Percentiles rank a stretch among this genome's conserved stretches.
phyloP scores from a whole-genome alignment of 2,797 vertebrate genomes.

The Oryzias sinensis region DNA sequence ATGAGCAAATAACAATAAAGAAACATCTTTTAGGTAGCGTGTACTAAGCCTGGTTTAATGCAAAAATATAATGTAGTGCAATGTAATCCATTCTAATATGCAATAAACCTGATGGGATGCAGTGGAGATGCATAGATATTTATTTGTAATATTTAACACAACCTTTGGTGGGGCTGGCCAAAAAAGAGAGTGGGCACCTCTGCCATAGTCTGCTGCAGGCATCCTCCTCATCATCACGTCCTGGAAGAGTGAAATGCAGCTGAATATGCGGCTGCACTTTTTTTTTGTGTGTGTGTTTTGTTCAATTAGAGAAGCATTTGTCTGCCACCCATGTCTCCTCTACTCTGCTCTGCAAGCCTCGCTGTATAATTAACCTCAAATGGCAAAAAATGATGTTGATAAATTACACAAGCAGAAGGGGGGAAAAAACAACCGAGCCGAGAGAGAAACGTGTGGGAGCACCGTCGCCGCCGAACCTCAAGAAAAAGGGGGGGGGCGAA shows the following conservation, averaged over 20 bases:
- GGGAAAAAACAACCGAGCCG: slow-evolving; percentile 61
- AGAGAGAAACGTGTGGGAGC: slow-evolving; percentile 86
- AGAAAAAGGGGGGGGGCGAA: slow-evolving; percentile 33
- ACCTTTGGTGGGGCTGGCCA: too few relatives aligned
- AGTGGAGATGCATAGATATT: too few relatives aligned
- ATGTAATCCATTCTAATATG: too few relatives aligned
- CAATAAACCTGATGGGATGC: too few relatives aligned
- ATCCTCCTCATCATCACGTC: slow-evolving; percentile 53
- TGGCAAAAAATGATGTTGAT: slow-evolving; percentile 81
- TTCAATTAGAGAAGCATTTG: slow-evolving; percentile 79
- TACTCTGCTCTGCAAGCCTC: slow-evolving; percentile 67
- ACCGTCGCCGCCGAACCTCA: slow-evolving; percentile 64
- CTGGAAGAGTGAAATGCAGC: slow-evolving; percentile 59
- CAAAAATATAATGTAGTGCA: too few relatives aligned
- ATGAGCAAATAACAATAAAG: too few relatives aligned
- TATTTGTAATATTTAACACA: too few relatives aligned
- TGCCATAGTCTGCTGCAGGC: too few relatives aligned
- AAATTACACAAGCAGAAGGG: slow-evolving; percentile 75
- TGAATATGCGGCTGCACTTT: slow-evolving; percentile 60
- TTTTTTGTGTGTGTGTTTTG: slow-evolving; percentile 54
- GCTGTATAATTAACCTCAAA: slow-evolving; percentile 81
- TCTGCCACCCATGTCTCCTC: slow-evolving; percentile 77
- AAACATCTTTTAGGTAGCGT: too few relatives aligned
- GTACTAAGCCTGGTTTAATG: too few relatives aligned
- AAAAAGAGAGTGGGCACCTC: too few relatives aligned